Percentiles rank a stretch among this genome's conserved stretches.
phyloP scores from a whole-genome alignment of 1,140 invertebrate genomes.

The Lucilia sericata region DNA sequence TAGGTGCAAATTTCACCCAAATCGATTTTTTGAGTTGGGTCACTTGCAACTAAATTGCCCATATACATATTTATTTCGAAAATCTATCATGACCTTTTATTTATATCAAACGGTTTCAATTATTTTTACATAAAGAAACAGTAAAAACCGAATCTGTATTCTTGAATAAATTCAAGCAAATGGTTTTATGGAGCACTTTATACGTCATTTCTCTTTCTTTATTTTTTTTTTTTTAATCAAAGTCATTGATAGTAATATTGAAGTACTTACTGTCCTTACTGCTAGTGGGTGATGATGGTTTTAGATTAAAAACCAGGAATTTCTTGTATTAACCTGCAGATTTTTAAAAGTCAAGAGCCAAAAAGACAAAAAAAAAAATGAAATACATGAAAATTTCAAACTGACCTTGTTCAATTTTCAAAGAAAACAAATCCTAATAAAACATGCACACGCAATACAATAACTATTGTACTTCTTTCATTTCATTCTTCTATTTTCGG shows the following conservation, averaged over 20 bases:
- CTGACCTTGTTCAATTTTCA: neutral
- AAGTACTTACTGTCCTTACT: too few relatives aligned
- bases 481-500: neutral
- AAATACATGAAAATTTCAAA: neutral
- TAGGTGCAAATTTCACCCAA: too few relatives aligned
- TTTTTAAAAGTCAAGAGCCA: neutral
- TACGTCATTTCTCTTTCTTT: neutral
- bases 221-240: neutral
- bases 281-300: too few relatives aligned
- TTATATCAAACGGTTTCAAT: too few relatives aligned
- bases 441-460: neutral
- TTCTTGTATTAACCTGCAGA: neutral
- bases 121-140: too few relatives aligned
- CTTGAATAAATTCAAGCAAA: too few relatives aligned
- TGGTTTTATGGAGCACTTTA: too few relatives aligned
- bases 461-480: neutral
- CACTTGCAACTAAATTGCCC: too few relatives aligned
- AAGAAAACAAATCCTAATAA: neutral
- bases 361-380: neutral
- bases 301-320: neutral
- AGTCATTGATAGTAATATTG: neutral
- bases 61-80: too few relatives aligned
- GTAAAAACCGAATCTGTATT: too few relatives aligned
- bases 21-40: too few relatives aligned
- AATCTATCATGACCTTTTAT: too few relatives aligned